A percentile compares a stretch with the other conserved stretches of the same genome.
Evolutionary conservation across 2,888 invertebrate species (phyloP).

Genomic region (Epinotia brunnichana): DNA sequence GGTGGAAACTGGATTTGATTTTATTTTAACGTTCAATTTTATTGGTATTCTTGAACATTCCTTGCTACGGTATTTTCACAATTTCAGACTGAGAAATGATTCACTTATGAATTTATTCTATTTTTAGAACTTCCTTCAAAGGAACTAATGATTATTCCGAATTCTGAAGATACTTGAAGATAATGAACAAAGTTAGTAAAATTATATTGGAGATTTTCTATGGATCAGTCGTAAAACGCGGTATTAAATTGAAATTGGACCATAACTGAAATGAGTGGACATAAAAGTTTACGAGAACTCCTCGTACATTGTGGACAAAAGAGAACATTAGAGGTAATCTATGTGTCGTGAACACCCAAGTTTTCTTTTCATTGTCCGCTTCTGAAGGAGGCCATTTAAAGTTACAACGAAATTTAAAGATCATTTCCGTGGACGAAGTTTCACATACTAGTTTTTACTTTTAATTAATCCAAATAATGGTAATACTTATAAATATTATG

Average conservation of each 20-base stretch:
- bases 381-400: constrained; percentile 61
- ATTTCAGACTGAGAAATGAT: neutral
- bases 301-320: constrained; percentile 74
- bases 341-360: constrained; percentile 70
- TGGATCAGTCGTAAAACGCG: constrained; percentile 50
- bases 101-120: neutral
- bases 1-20: constrained; percentile 36
- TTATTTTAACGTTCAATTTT: constrained; percentile 31
- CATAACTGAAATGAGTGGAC: constrained; percentile 60
- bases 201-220: constrained; percentile 30
- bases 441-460: neutral
- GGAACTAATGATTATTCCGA: neutral
- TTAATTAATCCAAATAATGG: no score
- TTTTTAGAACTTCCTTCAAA: neutral
- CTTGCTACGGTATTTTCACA: neutral
- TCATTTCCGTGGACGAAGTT: constrained; percentile 21
- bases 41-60: constrained; percentile 24
- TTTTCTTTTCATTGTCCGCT: constrained; percentile 73
- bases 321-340: constrained; percentile 72
- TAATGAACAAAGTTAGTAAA: constrained; percentile 39
- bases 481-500: no score
- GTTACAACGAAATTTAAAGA: constrained; percentile 50
- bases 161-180: constrained; percentile 22
- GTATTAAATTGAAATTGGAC: constrained; percentile 64
- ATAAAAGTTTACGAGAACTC: constrained; percentile 75